A percentile compares a stretch with the other conserved stretches of the same genome.
phyloP scores from a whole-genome alignment of 2,888 invertebrate genomes.

The Epirrhoe tristata region DNA sequence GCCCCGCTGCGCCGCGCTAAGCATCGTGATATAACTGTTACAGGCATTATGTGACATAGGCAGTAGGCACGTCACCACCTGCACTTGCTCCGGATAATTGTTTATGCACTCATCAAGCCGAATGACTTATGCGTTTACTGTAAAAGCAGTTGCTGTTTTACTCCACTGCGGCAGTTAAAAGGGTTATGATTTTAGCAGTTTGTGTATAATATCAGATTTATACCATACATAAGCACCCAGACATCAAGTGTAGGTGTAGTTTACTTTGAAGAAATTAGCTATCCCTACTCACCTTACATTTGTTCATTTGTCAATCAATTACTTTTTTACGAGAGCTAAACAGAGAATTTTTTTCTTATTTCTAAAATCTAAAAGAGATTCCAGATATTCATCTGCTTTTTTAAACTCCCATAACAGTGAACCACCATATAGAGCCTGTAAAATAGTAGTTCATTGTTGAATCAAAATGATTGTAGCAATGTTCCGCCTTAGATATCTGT shows the following conservation, averaged over 20 bases:
- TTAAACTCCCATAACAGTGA: slow-evolving; percentile 35
- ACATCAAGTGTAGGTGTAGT: too few relatives aligned
- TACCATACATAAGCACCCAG: too few relatives aligned
- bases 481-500: slow-evolving; percentile 70
- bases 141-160: neutral
- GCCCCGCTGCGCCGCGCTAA: slow-evolving; percentile 58
- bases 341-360: slow-evolving; percentile 24
- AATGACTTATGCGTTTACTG: slow-evolving; percentile 9
- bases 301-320: too few relatives aligned
- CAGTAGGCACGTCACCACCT: slow-evolving; percentile 61
- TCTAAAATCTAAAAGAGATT: slow-evolving; percentile 27
- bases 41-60: slow-evolving; percentile 75
- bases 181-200: too few relatives aligned
- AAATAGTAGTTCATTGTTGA: slow-evolving; percentile 47
- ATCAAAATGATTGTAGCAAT: slow-evolving; percentile 59
- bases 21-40: slow-evolving; percentile 74
- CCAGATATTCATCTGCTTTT: slow-evolving; percentile 25
- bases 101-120: slow-evolving; percentile 3
- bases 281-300: too few relatives aligned
- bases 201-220: too few relatives aligned
- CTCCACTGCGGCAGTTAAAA: too few relatives aligned
- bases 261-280: too few relatives aligned
- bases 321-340: slow-evolving; percentile 15
- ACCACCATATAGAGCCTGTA: slow-evolving; percentile 43
- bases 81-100: slow-evolving; percentile 56